Evolutionary conservation across 2,888 invertebrate genomes (phyloP), one percentile per base, ranked within the genome.

Genomic region (Galerucella pusilla): DNA sequence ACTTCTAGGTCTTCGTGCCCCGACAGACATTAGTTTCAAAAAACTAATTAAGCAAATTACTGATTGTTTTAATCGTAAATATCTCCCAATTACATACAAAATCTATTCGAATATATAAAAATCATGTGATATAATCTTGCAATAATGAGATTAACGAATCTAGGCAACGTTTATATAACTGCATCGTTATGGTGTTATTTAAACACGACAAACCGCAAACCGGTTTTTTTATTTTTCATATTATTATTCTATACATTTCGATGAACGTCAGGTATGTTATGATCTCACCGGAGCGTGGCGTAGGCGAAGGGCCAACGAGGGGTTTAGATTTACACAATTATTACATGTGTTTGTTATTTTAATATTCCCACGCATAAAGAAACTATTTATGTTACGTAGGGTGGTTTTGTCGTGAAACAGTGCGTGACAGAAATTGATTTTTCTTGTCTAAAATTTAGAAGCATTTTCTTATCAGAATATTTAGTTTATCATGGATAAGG

Each of bases 221-320:
- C 68, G 57, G 68, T 54, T 68, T 68, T 68, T 68, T 68, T 42
- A 35, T 49, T 66, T 12, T 20, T 14, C 35, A 49, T 66, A 49
- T 49, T 68, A 28, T 57, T 57, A 57, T 68, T 35, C 20, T 45
- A 35, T 57, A 35, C 57, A 68, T 57, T 57, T 68, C 54, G 68
- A 68, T 68, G 68, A 68, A 68, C 68, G 59, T 68, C 68, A 68
- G 68, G 68, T 68, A 68, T 68, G 57, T 68, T 59, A 68, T 68
- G 68, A 57, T 68, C 68, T 68, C 68, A 68, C 16, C 45, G 42
- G 52, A 54, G 10, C 52, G 54, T 20, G 46, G 54, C 54, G 52
- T 49, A 67, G 67, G 28, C 67, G 67, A 35, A 52, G 49, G 67
- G 20, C 11, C 57, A 0, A 20, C 10, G 10, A 0, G 57, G 57